Conservation (phyloP, 92 coral and sea anemone species). For the Nematostella vectensis region DNA sequence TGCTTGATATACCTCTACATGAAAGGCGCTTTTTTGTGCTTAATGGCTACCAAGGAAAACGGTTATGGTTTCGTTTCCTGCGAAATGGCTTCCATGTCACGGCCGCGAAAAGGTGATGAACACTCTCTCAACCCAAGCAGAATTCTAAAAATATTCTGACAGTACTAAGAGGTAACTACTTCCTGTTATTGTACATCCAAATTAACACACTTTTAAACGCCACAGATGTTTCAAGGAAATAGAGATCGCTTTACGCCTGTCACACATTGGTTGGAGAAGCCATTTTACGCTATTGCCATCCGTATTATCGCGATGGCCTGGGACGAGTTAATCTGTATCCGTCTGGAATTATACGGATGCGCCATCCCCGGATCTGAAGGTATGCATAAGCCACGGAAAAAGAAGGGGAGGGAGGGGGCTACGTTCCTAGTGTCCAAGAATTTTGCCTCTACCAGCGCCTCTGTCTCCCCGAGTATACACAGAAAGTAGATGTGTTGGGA, state of each 20-base stretch:
- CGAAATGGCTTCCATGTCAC: too few species aligned
- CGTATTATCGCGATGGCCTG: slow-evolving; percentile 51
- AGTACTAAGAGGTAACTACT: too few species aligned
- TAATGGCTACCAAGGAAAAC: too few species aligned
- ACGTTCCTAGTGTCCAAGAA: background rate
- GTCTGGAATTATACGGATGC: slow-evolving; percentile 67
- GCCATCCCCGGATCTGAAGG: slow-evolving; percentile 39
- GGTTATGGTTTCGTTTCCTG: too few species aligned
- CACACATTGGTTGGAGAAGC: slow-evolving; percentile 43
- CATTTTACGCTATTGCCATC: slow-evolving; percentile 62
- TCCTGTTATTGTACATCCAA: too few species aligned
- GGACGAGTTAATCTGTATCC: slow-evolving; percentile 46
- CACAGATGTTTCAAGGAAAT: slow-evolving; percentile 39
- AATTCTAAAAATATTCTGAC: too few species aligned
- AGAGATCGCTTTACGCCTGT: slow-evolving; percentile 13
- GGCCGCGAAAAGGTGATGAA: too few species aligned
- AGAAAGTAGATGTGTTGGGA: background rate
- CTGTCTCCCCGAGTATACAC: background rate
- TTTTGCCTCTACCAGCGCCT: background rate
- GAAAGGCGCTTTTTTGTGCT: too few species aligned
- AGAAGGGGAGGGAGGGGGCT: background rate
- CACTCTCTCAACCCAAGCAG: too few species aligned
- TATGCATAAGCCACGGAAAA: slow-evolving; percentile 15
- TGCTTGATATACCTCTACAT: too few species aligned
- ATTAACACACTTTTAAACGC: too few species aligned